Percentiles rank a stretch among this genome's conserved stretches.
These are phyloP conservation scores for Knipowitschia caucasica DNA, from an alignment of 2,797 vertebrate species.

Conservation along the genomic window DNA sequence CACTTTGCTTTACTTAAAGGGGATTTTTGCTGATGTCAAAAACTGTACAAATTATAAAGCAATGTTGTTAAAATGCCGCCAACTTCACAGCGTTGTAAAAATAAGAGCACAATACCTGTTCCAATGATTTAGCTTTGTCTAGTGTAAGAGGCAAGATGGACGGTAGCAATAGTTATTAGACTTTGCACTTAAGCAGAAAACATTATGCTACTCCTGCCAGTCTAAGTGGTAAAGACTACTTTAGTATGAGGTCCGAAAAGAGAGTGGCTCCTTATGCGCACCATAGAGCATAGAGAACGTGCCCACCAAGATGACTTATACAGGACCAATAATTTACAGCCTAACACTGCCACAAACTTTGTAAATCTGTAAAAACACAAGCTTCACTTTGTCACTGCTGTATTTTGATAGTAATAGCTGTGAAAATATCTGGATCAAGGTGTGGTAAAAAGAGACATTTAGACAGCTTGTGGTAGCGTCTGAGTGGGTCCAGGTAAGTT, in stretches of 20 bases:
- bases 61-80: constrained; percentile 25
- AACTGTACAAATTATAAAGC: constrained; percentile 18
- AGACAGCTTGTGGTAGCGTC: constrained; percentile 25
- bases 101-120: constrained; percentile 34
- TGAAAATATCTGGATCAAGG: background rate
- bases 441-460: background rate
- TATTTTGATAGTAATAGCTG: constrained; percentile 2
- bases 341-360: background rate
- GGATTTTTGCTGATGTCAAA: constrained; percentile 17
- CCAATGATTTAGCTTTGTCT: constrained; percentile 27
- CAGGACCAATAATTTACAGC: too few relatives aligned
- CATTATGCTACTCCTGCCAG: too few relatives aligned
- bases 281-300: too few relatives aligned
- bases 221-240: too few relatives aligned
- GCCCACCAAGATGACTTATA: too few relatives aligned
- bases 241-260: too few relatives aligned
- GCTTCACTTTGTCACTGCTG: background rate
- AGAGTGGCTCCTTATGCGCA: too few relatives aligned
- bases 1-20: constrained; percentile 7
- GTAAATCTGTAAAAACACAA: constrained; percentile 2
- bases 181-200: too few relatives aligned
- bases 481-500: constrained; percentile 35
- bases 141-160: too few relatives aligned
- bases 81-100: constrained; percentile 35
- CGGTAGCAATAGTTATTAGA: too few relatives aligned